These are phyloP conservation scores for Falco berigora DNA, from an alignment of 2,797 vertebrate genomes.

Conservation along the genomic window DNA sequence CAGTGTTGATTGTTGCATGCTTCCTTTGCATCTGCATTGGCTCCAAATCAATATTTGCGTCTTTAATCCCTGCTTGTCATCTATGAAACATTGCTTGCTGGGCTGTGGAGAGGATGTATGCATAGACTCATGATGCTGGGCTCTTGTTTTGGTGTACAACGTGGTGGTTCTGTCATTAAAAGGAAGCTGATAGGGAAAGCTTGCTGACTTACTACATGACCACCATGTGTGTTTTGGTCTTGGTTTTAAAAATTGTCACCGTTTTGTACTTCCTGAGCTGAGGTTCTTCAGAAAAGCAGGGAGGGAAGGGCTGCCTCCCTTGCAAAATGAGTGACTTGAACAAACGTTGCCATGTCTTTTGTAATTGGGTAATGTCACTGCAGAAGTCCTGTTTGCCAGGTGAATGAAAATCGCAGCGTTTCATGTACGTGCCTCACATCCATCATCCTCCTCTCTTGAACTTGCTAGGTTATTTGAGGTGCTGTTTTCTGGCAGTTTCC, in stretches of 20 bases:
- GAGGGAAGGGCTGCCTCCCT: background rate
- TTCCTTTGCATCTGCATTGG: conserved; percentile 11
- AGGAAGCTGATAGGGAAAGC: background rate
- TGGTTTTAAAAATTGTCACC: background rate
- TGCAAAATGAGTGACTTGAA: background rate
- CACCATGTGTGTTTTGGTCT: background rate
- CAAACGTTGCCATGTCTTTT: accelerated
- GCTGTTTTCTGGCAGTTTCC: background rate
- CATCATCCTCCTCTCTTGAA: background rate
- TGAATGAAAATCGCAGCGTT: background rate
- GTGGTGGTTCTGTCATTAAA: background rate
- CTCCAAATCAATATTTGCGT: conserved; percentile 31
- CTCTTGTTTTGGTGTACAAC: background rate
- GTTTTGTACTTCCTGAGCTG: background rate
- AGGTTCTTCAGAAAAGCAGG: background rate
- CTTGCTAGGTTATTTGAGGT: background rate
- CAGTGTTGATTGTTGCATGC: background rate
- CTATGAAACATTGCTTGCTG: background rate
- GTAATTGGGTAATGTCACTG: background rate
- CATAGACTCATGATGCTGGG: background rate
- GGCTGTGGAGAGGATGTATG: background rate
- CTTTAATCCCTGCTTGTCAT: background rate
- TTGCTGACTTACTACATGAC: background rate
- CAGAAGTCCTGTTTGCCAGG: background rate
- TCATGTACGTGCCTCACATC: background rate